Evolutionary conservation across 2,888 invertebrate genomes (phyloP).

Genomic region (Drosophila incognita): DNA sequence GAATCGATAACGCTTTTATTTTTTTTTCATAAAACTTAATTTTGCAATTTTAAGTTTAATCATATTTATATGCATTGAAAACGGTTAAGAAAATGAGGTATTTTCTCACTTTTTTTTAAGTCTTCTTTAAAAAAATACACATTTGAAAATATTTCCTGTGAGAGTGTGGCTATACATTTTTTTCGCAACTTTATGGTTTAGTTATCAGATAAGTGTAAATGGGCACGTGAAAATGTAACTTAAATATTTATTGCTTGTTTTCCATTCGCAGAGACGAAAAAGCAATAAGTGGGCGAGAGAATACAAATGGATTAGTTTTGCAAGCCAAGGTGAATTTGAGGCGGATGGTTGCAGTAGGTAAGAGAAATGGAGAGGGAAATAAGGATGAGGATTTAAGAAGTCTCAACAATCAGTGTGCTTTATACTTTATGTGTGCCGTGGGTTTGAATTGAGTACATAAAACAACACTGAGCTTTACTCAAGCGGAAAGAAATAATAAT

Average conservation of each 20-base stretch:
- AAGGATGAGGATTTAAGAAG: background rate
- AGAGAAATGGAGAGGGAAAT: background rate
- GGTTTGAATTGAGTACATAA: background rate
- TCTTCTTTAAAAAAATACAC: background rate
- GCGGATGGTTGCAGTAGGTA: background rate
- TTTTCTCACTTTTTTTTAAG: background rate
- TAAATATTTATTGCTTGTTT: background rate
- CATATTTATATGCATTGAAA: background rate
- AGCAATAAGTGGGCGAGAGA: conserved; percentile 1
- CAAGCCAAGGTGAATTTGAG: background rate
- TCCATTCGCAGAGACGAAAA: conserved; percentile 55
- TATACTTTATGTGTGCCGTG: background rate
- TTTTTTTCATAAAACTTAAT: no score
- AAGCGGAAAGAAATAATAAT: background rate
- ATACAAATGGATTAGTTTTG: background rate
- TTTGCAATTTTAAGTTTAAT: background rate
- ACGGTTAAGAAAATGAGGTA: background rate
- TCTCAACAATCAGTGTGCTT: background rate
- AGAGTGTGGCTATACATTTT: background rate
- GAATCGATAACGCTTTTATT: no score
- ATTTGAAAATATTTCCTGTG: background rate
- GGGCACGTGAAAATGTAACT: background rate
- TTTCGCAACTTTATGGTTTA: background rate
- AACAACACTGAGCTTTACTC: background rate
- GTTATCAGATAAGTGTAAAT: background rate